phyloP scores from a whole-genome alignment of 2,888 invertebrate genomes.

The Eupsilia transversa region DNA sequence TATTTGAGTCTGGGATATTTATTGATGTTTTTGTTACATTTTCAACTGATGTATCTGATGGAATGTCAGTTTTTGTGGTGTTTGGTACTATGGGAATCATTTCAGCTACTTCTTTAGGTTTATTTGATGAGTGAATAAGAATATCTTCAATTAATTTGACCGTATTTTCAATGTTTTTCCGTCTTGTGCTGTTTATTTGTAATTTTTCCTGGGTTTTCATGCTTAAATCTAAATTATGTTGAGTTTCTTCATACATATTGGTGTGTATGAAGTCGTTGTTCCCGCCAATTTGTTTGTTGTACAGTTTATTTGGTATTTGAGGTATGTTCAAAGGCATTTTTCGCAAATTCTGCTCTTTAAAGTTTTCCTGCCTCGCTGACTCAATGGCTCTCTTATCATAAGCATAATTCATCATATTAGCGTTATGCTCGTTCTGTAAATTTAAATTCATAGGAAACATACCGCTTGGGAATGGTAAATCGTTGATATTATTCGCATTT shows the following conservation, averaged over 20 bases:
- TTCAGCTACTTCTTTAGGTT: slow-evolving; percentile 46
- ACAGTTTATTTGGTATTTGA: slow-evolving; percentile 76
- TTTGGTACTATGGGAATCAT: background rate
- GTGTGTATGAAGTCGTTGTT: slow-evolving; percentile 59
- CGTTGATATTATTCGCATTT: slow-evolving; percentile 66
- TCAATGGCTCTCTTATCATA: slow-evolving; percentile 64
- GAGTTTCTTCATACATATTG: slow-evolving; percentile 61
- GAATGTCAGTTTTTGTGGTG: background rate
- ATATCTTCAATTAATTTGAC: slow-evolving; percentile 84
- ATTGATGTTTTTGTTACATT: background rate
- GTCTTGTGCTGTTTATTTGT: slow-evolving; percentile 71
- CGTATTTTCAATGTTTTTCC: slow-evolving; percentile 83
- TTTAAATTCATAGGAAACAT: slow-evolving; percentile 81
- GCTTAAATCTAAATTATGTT: slow-evolving; percentile 70
- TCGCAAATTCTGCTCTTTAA: slow-evolving; percentile 48
- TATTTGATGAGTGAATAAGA: slow-evolving; percentile 74
- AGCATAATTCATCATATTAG: slow-evolving; percentile 62
- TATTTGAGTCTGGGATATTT: background rate
- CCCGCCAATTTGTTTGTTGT: slow-evolving; percentile 68
- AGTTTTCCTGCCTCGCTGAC: slow-evolving; percentile 33
- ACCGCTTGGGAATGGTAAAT: slow-evolving; percentile 74
- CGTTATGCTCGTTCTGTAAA: slow-evolving; percentile 70
- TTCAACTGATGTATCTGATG: slow-evolving; percentile 13
- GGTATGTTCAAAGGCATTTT: slow-evolving; percentile 76
- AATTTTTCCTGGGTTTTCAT: slow-evolving; percentile 66